These are phyloP conservation scores for Corythornis vintsioides DNA, from an alignment of 2,113 vertebrate species.

Conservation along the genomic window DNA sequence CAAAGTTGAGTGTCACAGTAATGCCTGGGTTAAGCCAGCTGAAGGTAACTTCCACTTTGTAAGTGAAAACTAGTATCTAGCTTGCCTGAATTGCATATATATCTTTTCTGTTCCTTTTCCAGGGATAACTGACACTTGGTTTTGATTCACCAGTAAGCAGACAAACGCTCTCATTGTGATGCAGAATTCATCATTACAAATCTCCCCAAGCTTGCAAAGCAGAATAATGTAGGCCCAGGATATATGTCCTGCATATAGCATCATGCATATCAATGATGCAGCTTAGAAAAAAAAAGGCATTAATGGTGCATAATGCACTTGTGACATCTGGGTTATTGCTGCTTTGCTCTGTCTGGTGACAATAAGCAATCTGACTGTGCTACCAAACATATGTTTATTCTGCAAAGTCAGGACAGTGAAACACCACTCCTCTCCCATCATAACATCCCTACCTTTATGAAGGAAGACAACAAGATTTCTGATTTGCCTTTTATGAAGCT, in stretches of 20 bases:
- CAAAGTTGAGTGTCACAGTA: background rate
- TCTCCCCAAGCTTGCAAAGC: background rate
- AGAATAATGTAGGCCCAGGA: background rate
- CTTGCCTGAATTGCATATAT: background rate
- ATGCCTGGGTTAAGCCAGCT: background rate
- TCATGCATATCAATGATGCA: background rate
- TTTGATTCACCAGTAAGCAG: background rate
- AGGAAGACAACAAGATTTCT: background rate
- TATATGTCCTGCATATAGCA: background rate
- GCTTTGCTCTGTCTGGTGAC: background rate
- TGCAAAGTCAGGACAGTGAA: background rate
- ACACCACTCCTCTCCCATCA: accelerated
- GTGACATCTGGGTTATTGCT: background rate
- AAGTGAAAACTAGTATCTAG: background rate
- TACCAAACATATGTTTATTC: background rate
- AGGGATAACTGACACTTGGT: background rate
- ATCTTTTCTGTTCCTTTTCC: background rate
- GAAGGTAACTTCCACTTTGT: background rate
- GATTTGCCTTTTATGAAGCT: background rate
- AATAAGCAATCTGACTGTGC: background rate
- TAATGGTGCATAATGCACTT: background rate
- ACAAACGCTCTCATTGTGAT: background rate
- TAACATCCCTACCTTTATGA: background rate
- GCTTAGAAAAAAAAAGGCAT: background rate
- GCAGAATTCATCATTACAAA: background rate